Base-by-base conservation (phyloP, 2,797 vertebrate genomes). In the Urocyon cinereoargenteus region DNA sequence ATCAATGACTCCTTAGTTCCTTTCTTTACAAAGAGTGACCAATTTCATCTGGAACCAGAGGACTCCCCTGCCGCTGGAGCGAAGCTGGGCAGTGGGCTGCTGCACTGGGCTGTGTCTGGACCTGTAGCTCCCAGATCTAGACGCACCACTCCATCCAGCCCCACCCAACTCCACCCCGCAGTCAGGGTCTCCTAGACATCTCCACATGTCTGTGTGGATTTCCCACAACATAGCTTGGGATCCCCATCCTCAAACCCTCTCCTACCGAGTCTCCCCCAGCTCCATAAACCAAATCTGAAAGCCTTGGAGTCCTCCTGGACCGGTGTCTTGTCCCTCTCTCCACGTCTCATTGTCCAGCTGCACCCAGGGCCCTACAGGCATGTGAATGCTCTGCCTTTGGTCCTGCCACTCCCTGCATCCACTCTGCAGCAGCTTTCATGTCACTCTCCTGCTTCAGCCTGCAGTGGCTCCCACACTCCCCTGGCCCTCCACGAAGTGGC, bases 351-450 rank as follows among this genome's bases (percentile, higher is more conserved):
- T 1, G 10, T 11, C 24, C 8, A 1, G 49, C 36, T 3, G 1
- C 16, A 9, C 21, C 12, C 0, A 62, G 75, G 49, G 49, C n/a
- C 28, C 57, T 31, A 1, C 7, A 0, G 0, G 0, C 11, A 5
- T 59, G 68, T 31, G 66, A 81, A 40, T 45, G 40, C 18, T 19
- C 49, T 9, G 34, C 14, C 31, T 22, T 62, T 36, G 64, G 84
- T 40, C 16, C 40, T 45, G 40, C 40, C 40, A 45, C 51, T 82
- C 79, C 45, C 10, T 9, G 2, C 0, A 6, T 26, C 59, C 9
- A 0, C 24, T 13, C 53, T 31, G 1, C 22, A 28, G 40, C 45
- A 51, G 51, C 61, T 36, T 81, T 19, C 40, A 2, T 34, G 24
- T 22, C 86, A 57, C 53, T 75, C 12, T 49, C 31, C n/a, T 34